These are phyloP conservation scores for Calyptommatus sinebrachiatus DNA, from an alignment of 2,113 vertebrate species.

Conservation along the genomic window DNA sequence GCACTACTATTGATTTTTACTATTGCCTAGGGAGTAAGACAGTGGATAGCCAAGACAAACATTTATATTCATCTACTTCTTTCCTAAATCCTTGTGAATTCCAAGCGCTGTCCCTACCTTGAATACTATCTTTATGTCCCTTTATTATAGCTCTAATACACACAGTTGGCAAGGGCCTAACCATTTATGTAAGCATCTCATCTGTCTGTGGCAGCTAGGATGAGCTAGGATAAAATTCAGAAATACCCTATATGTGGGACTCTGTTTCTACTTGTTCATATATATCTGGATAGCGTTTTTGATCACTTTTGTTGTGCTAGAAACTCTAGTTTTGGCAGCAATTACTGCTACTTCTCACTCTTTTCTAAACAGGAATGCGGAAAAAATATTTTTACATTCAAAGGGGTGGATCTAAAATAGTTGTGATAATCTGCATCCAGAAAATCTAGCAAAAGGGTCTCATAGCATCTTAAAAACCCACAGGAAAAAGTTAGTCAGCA, in stretches of 20 bases:
- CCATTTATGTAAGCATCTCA: neutral
- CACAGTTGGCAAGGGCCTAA: neutral
- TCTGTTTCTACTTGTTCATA: neutral
- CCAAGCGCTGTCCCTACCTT: slow-evolving; percentile 4
- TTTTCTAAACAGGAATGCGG: neutral
- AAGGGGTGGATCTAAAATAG: no score
- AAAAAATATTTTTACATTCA: no score
- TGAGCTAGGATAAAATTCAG: neutral
- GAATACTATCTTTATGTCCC: slow-evolving; percentile 3
- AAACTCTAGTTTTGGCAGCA: neutral
- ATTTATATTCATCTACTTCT: slow-evolving; percentile 41
- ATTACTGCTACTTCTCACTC: neutral
- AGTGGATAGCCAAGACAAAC: slow-evolving; percentile 39
- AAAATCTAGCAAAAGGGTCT: no score
- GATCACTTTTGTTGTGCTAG: neutral
- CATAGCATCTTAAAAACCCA: no score
- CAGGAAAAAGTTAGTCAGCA: no score
- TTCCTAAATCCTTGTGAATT: slow-evolving; percentile 42
- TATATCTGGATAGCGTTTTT: neutral
- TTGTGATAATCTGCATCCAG: no score
- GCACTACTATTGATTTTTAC: slow-evolving; percentile 63
- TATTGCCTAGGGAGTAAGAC: slow-evolving; percentile 35
- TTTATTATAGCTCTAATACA: slow-evolving; percentile 13
- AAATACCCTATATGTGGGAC: neutral
- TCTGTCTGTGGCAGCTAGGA: neutral